Conservation (phyloP, 2,113 vertebrate species). For the Cynopterus brachyotis region DNA sequence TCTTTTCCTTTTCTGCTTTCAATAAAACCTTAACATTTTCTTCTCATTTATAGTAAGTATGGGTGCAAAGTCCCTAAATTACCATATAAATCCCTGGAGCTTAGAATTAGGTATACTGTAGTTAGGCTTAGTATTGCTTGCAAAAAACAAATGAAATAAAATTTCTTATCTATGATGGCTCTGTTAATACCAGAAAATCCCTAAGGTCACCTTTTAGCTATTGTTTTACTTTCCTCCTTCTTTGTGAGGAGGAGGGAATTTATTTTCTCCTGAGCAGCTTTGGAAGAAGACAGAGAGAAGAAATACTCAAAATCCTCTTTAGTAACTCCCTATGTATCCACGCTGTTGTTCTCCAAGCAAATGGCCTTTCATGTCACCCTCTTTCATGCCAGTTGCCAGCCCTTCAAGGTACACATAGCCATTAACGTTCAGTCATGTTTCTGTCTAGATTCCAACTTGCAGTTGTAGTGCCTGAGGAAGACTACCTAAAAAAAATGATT, state of each 20-base stretch:
- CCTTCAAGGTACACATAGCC: background rate
- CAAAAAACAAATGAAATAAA: conserved; percentile 12
- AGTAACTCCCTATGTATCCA: background rate
- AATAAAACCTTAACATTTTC: conserved; percentile 26
- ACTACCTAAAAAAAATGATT: background rate
- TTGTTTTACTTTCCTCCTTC: background rate
- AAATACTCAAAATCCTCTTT: background rate
- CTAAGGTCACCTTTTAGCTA: background rate
- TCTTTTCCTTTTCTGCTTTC: conserved; percentile 15
- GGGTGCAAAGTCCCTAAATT: background rate
- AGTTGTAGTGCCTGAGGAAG: background rate
- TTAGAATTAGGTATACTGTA: background rate
- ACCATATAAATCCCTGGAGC: background rate
- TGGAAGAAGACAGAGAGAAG: background rate
- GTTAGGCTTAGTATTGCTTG: conserved; percentile 25
- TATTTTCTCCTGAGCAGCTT: background rate
- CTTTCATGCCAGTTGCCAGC: background rate
- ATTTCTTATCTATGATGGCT: background rate
- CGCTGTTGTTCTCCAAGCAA: background rate
- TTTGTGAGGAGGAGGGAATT: background rate
- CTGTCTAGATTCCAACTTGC: background rate
- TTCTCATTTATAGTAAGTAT: conserved; percentile 15
- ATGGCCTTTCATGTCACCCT: background rate
- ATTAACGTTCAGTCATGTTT: background rate
- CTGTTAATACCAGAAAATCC: conserved; percentile 21